Percentiles rank a stretch among this genome's conserved stretches.
Conservation (phyloP, 1,140 invertebrate species). For the Cotesia glomerata region DNA sequence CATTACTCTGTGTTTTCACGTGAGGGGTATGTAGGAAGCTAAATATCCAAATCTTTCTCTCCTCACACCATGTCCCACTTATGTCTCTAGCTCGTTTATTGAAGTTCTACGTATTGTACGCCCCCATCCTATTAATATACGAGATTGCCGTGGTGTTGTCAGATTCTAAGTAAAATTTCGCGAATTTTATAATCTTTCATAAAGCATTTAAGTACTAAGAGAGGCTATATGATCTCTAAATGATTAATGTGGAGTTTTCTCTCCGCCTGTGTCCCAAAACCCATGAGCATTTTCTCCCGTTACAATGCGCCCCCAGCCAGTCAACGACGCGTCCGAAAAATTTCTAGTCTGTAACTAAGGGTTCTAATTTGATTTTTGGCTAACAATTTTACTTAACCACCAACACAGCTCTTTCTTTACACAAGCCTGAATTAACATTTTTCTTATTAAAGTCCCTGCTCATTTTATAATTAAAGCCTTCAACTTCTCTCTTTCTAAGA, state of each 20-base stretch:
- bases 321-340: no score
- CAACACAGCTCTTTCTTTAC: constrained; percentile 3
- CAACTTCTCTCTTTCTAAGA: no score
- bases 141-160: constrained; percentile 18
- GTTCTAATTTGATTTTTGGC: background rate
- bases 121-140: constrained; percentile 1
- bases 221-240: background rate
- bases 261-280: background rate
- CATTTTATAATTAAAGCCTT: no score
- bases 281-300: background rate
- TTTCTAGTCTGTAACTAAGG: background rate
- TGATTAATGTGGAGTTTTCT: constrained; percentile 4
- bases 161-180: background rate
- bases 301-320: background rate
- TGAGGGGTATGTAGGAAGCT: background rate
- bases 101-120: background rate
- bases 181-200: background rate
- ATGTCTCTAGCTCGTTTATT: background rate
- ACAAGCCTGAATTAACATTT: no score
- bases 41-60: background rate
- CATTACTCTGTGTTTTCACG: background rate
- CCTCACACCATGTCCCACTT: constrained; percentile 6
- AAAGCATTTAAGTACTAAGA: constrained; percentile 4
- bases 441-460: no score
- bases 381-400: background rate